These are phyloP conservation scores for Zaprionus lachaisei DNA, from an alignment of 1,140 invertebrate genomes.

Conservation along the genomic window DNA sequence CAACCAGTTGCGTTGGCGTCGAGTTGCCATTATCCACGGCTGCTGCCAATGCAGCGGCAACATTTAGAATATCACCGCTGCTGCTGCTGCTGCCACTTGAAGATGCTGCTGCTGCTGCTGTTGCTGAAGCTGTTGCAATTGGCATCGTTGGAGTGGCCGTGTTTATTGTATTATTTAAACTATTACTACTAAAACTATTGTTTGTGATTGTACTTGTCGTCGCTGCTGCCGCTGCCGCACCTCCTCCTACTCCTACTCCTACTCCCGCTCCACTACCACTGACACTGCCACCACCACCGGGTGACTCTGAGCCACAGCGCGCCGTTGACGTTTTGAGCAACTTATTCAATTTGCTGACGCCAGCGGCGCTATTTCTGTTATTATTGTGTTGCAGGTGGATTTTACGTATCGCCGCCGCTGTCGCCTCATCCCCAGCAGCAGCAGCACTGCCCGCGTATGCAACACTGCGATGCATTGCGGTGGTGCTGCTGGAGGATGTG, in stretches of 20 bases:
- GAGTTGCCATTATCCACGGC: slow-evolving; percentile 71
- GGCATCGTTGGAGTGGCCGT: slow-evolving; percentile 77
- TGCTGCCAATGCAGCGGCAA: slow-evolving; percentile 85
- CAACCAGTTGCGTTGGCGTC: not conserved
- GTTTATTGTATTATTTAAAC: slow-evolving; percentile 82
- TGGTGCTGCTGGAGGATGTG: slow-evolving; percentile 64
- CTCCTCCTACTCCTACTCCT: slow-evolving; percentile 61
- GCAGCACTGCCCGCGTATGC: slow-evolving; percentile 85
- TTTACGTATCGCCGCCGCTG: slow-evolving; percentile 83
- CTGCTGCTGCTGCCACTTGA: slow-evolving; percentile 29
- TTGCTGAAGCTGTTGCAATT: slow-evolving; percentile 54
- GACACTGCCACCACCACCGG: slow-evolving; percentile 19
- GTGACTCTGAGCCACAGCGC: slow-evolving; percentile 74
- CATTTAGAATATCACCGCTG: slow-evolving; percentile 77
- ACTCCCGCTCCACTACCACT: not conserved
- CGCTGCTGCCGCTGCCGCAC: slow-evolving; percentile 48
- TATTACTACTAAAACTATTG: slow-evolving; percentile 84
- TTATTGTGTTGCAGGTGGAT: slow-evolving; percentile 81
- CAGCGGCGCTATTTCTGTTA: slow-evolving; percentile 20
- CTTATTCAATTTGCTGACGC: slow-evolving; percentile 85
- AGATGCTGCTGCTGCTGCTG: slow-evolving; percentile 28
- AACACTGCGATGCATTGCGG: slow-evolving; percentile 85
- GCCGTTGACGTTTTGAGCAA: slow-evolving; percentile 75
- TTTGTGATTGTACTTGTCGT: slow-evolving; percentile 84
- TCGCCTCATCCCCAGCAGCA: slow-evolving; percentile 84